Evolutionary conservation across 1,140 invertebrate species (phyloP).

Genomic region (Schmidtea mediterranea): DNA sequence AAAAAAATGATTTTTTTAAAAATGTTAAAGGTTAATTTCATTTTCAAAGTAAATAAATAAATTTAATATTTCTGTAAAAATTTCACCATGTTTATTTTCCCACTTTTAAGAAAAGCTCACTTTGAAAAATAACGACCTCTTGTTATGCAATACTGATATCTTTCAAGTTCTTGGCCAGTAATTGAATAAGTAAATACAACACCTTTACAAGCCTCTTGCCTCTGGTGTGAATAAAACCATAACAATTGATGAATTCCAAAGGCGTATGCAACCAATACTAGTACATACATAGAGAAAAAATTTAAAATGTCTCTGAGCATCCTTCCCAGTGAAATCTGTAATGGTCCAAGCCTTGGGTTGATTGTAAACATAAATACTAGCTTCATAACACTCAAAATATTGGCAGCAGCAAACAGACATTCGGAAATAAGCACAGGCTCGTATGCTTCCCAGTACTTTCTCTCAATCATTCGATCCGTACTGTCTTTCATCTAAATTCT

Average conservation of each 20-base stretch:
- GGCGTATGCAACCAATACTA: conserved; percentile 86
- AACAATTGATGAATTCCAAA: conserved; percentile 70
- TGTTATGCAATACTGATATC: conserved; percentile 1
- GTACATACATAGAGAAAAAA: conserved; percentile 66
- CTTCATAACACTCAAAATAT: conserved; percentile 84
- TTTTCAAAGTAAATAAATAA: too few relatives aligned
- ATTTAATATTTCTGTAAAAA: too few relatives aligned
- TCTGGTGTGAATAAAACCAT: conserved; percentile 85
- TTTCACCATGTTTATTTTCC: neutral
- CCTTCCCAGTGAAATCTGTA: conserved; percentile 75
- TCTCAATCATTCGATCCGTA: conserved; percentile 33
- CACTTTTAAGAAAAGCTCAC: neutral
- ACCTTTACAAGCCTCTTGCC: conserved; percentile 49
- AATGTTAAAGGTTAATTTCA: too few relatives aligned
- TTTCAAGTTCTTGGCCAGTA: neutral
- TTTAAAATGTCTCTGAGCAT: conserved; percentile 96
- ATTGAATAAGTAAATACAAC: neutral
- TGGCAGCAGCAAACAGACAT: conserved; percentile 67
- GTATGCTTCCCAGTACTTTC: conserved; percentile 63
- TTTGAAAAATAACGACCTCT: neutral
- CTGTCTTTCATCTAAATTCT: too few relatives aligned
- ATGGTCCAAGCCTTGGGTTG: conserved; percentile 77
- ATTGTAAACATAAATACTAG: conserved; percentile 95
- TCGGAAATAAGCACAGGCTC: conserved; percentile 80
- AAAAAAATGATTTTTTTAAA: too few relatives aligned